phyloP scores from a whole-genome alignment of 53 echinoderm and acorn worm genomes.

The Holothuria leucospilota region DNA sequence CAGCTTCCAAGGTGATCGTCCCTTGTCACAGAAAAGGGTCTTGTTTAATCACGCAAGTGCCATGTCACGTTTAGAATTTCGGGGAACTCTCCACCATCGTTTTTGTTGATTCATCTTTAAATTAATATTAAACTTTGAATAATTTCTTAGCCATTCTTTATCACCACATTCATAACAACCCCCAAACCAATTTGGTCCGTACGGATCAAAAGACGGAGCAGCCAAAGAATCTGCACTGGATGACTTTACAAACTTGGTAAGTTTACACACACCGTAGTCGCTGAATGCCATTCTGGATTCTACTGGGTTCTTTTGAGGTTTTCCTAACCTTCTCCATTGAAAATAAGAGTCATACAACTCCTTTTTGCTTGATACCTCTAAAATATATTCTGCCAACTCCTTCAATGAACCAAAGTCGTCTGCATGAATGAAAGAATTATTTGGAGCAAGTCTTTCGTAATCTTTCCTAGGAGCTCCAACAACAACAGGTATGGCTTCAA shows the following conservation, averaged over 20 bases:
- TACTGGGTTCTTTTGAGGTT: not conserved
- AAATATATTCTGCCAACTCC: not conserved
- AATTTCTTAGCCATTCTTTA: not conserved
- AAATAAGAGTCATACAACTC: not conserved
- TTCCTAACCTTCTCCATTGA: conserved; percentile 1
- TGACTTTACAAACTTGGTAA: too few species aligned
- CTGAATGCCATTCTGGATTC: not conserved
- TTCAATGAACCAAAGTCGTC: not conserved
- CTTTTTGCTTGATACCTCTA: not conserved
- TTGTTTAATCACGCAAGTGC: too few species aligned
- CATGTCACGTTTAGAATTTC: too few species aligned
- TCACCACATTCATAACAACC: conserved; percentile 23
- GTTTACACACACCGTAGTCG: not conserved
- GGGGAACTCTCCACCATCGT: too few species aligned
- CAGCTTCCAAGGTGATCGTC: too few species aligned
- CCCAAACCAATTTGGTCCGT: not conserved
- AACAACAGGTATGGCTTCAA: not conserved
- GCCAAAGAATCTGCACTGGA: not conserved
- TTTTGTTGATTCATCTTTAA: too few species aligned
- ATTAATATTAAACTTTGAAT: not conserved
- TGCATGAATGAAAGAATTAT: conserved; percentile 11
- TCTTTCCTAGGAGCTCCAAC: conserved; percentile 7
- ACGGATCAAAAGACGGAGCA: not conserved
- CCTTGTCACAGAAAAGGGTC: too few species aligned
- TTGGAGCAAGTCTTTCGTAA: conserved; percentile 4